These are phyloP conservation scores for Drosophila paramelanica DNA, from an alignment of 2,888 invertebrate species.

Conservation along the genomic window DNA sequence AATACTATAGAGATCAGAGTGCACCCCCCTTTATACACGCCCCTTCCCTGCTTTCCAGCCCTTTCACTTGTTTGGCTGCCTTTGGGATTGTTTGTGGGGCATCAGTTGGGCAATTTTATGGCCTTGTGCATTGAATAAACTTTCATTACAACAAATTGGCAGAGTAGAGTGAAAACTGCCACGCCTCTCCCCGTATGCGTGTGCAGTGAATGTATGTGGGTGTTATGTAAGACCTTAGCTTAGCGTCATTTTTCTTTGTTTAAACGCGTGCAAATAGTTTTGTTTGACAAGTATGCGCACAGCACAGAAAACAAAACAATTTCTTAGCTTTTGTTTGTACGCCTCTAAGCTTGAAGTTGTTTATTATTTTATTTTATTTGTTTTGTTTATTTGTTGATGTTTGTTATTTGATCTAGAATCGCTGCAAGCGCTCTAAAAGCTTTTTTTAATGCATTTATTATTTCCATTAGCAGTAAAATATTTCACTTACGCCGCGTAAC, in stretches of 20 bases:
- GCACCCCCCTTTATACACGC: not conserved
- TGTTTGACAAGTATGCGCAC: conserved; percentile 25
- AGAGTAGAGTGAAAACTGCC: conserved; percentile 41
- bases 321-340: conserved; percentile 24
- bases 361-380: conserved; percentile 2
- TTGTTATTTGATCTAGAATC: conserved; percentile 18
- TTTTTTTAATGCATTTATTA: conserved; percentile 39
- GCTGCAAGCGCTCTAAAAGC: conserved; percentile 34
- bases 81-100: conserved; percentile 41
- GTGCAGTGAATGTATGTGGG: conserved; percentile 2
- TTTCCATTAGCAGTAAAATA: conserved; percentile 38
- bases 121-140: conserved; percentile 59
- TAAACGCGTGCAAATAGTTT: conserved; percentile 35
- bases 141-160: conserved; percentile 48
- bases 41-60: not conserved
- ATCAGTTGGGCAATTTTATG: conserved; percentile 59
- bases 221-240: conserved; percentile 25
- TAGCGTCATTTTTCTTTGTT: conserved; percentile 28
- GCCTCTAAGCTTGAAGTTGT: conserved; percentile 2
- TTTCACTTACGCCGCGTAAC: conserved; percentile 30
- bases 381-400: conserved; percentile 20
- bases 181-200: conserved; percentile 8
- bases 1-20: conserved; percentile 26
- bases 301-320: conserved; percentile 11
- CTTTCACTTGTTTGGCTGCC: conserved; percentile 27